Evolutionary conservation across 2,113 vertebrate species (phyloP).

Genomic region (Dipodomys spectabilis): DNA sequence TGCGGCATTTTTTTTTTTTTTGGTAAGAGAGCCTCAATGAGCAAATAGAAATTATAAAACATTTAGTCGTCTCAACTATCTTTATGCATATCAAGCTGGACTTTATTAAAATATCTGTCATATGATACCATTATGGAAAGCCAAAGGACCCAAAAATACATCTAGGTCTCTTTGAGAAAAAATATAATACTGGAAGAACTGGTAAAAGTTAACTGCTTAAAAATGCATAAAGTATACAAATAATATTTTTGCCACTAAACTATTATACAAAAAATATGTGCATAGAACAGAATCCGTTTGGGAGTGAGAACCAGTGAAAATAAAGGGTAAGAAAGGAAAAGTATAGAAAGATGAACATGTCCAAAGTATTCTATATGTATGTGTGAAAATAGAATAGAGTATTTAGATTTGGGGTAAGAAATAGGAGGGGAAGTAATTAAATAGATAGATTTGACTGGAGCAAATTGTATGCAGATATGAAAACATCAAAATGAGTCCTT

Average conservation of each 20-base stretch:
- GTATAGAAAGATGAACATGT: no score
- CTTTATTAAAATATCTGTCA: slow-evolving; percentile 48
- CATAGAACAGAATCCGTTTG: no score
- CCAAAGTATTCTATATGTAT: no score
- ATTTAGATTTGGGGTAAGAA: no score
- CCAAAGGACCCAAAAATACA: not conserved
- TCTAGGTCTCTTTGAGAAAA: not conserved
- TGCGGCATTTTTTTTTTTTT: slow-evolving; percentile 18
- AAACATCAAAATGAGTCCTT: no score
- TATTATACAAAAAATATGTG: no score
- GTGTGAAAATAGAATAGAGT: no score
- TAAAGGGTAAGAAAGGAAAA: no score
- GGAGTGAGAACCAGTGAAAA: no score
- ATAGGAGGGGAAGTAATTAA: no score
- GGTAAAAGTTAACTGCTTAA: not conserved
- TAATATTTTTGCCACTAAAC: not conserved
- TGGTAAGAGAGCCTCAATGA: slow-evolving; percentile 46
- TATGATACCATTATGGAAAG: not conserved
- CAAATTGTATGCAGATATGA: no score
- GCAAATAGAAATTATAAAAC: slow-evolving; percentile 44
- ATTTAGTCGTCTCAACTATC: slow-evolving; percentile 29
- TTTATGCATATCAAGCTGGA: not conserved
- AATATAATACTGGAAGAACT: not conserved
- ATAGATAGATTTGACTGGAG: no score
- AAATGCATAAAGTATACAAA: not conserved